A percentile compares a stretch with the other conserved stretches of the same genome.
Conservation (phyloP, 2,113 vertebrate species). For the Oreochromis aureus region DNA sequence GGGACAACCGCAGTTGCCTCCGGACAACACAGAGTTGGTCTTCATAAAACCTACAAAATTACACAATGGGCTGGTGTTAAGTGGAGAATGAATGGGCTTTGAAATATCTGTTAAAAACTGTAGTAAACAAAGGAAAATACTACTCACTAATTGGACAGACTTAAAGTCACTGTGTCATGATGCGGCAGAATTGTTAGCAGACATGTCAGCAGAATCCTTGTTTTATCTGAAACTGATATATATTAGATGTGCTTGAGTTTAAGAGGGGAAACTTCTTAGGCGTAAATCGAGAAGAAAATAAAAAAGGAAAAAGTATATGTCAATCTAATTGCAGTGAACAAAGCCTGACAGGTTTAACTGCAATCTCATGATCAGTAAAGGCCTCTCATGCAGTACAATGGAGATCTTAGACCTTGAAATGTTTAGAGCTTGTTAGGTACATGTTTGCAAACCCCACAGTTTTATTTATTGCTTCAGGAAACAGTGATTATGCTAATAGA, state of each 20-base stretch:
- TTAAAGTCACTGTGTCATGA: neutral
- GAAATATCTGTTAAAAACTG: neutral
- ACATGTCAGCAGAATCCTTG: neutral
- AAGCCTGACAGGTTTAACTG: neutral
- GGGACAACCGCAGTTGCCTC: slow-evolving; percentile 18
- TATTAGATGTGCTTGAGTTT: neutral
- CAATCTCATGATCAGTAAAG: neutral
- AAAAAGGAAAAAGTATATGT: neutral
- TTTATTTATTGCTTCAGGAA: neutral
- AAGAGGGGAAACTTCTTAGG: neutral
- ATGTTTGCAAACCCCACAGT: neutral
- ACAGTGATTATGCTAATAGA: neutral
- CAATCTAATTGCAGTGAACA: neutral
- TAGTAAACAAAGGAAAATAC: neutral
- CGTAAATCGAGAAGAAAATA: neutral
- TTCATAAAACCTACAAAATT: slow-evolving; percentile 52
- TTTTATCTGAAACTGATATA: neutral
- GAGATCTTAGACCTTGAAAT: neutral
- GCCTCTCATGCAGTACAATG: neutral
- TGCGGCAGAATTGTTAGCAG: neutral
- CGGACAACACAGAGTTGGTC: slow-evolving; percentile 45
- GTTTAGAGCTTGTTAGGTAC: neutral
- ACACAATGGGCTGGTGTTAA: slow-evolving; percentile 25
- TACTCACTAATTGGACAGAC: neutral
- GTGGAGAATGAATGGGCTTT: neutral